These are phyloP conservation scores for Chloropsis cyanopogon DNA, from an alignment of 2,113 vertebrate species.

Conservation along the genomic window DNA sequence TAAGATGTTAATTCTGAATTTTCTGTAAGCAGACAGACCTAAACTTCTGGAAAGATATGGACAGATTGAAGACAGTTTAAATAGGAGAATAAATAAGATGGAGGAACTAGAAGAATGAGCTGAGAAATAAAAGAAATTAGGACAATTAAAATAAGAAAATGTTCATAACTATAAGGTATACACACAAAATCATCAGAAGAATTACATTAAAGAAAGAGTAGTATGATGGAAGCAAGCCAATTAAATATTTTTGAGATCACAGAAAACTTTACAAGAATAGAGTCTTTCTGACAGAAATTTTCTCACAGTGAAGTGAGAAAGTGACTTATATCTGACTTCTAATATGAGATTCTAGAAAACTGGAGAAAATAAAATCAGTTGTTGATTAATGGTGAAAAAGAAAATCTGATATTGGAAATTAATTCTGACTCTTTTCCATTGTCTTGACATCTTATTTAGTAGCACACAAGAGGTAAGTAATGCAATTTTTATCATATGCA, in stretches of 20 bases:
- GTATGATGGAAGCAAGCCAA: not conserved
- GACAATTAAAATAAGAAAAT: not conserved
- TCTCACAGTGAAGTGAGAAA: not conserved
- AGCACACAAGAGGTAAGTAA: not conserved
- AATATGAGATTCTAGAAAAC: not conserved
- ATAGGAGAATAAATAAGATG: not conserved
- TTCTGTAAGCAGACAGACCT: not conserved
- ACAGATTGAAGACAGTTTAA: not conserved
- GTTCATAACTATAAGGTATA: not conserved
- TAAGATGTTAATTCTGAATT: not conserved
- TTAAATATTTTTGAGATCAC: not conserved
- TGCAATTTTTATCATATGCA: not conserved
- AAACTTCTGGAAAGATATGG: not conserved
- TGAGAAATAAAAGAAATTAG: not conserved
- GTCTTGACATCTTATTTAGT: not conserved
- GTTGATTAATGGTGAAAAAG: not conserved
- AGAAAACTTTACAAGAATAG: not conserved
- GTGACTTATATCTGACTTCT: not conserved
- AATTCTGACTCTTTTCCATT: not conserved
- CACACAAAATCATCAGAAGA: not conserved
- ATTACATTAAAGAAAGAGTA: not conserved
- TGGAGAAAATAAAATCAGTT: not conserved
- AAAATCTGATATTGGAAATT: not conserved
- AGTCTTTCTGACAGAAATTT: not conserved
- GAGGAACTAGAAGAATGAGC: not conserved